These are phyloP conservation scores for Brachionus calyciflorus DNA, from an alignment of 1,140 invertebrate species.

Conservation along the genomic window DNA sequence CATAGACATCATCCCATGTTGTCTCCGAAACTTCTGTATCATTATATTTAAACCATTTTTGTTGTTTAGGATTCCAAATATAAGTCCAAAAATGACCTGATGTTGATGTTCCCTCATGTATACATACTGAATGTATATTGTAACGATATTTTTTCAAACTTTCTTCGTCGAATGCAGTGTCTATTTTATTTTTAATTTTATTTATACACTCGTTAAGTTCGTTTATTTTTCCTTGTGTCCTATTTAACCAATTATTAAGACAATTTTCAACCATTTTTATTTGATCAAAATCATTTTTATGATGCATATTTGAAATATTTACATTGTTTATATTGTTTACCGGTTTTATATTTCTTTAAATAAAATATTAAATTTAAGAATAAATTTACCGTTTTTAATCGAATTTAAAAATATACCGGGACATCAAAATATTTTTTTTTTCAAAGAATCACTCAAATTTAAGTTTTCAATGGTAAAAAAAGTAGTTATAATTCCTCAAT, in stretches of 20 bases:
- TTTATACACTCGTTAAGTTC: background rate
- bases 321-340: conserved; percentile 55
- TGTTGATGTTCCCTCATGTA: conserved; percentile 64
- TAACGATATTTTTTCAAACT: conserved; percentile 51
- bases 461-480: no score
- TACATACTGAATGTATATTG: conserved; percentile 63
- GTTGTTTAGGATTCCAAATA: conserved; percentile 55
- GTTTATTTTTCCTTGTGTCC: background rate
- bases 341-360: conserved; percentile 58
- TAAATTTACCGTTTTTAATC: background rate
- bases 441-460: no score
- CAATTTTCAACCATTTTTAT: conserved; percentile 47
- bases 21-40: conserved; percentile 56
- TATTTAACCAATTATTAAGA: conserved; percentile 15
- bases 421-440: no score
- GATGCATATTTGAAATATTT: background rate
- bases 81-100: conserved; percentile 65
- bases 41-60: conserved; percentile 62
- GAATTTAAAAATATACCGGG: no score
- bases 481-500: no score
- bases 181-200: conserved; percentile 17
- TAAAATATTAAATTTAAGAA: background rate
- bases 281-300: background rate
- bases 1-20: conserved; percentile 36
- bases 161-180: conserved; percentile 14